A percentile compares a stretch with the other conserved stretches of the same genome.
phyloP scores from a whole-genome alignment of 2,888 invertebrate genomes.

The Ormia ochracea region DNA sequence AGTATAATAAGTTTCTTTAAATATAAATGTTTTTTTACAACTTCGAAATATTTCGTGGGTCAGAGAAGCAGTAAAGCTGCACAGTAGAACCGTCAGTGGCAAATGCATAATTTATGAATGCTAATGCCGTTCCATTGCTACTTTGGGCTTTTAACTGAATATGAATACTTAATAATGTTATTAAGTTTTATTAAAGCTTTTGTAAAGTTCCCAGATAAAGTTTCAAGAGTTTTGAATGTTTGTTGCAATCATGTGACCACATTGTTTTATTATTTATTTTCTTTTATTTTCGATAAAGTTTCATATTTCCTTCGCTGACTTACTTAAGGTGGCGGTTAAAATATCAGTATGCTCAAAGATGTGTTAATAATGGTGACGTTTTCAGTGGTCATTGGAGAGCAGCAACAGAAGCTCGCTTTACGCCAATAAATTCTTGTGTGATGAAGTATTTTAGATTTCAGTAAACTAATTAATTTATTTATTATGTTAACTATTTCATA shows the following conservation, averaged over 20 bases:
- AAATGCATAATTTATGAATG: too few relatives aligned
- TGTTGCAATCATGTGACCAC: not conserved
- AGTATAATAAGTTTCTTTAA: not conserved
- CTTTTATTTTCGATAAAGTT: not conserved
- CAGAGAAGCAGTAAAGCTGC: not conserved
- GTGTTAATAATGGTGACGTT: not conserved
- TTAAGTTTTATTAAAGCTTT: not conserved
- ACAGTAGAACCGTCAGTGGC: not conserved
- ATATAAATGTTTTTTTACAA: not conserved
- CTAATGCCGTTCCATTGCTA: too few relatives aligned
- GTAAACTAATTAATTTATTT: too few relatives aligned
- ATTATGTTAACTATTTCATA: too few relatives aligned
- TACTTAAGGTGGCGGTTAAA: constrained; percentile 1
- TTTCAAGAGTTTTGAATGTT: constrained; percentile 10
- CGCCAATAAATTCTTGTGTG: not conserved
- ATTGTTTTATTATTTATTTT: not conserved
- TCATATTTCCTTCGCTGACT: constrained; percentile 21
- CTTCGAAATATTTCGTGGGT: not conserved
- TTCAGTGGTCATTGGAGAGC: not conserved
- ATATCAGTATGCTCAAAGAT: not conserved
- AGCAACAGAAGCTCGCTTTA: not conserved
- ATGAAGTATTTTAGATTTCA: too few relatives aligned
- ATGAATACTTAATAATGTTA: not conserved
- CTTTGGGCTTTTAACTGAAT: not conserved
- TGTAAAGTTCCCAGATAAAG: constrained; percentile 35